Evolutionary conservation across 2,797 vertebrate species (phyloP).

Genomic region (Scolopax bukidnonensis): DNA sequence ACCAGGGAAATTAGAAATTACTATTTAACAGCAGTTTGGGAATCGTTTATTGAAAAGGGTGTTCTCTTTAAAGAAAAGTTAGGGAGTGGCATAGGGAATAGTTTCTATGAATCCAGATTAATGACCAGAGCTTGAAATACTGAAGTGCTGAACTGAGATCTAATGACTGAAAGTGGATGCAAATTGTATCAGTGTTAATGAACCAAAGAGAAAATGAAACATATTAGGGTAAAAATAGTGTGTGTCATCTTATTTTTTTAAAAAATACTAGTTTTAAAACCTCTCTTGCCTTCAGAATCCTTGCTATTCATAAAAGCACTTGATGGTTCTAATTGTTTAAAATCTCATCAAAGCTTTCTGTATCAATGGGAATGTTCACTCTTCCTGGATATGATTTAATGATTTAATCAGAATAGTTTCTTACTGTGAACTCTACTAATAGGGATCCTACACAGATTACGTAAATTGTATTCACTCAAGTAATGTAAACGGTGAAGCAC

Average conservation of each 20-base stretch:
- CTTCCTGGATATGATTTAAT: conserved; percentile 51
- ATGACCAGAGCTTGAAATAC: conserved; percentile 12
- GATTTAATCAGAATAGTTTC: conserved; percentile 56
- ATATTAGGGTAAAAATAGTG: not conserved
- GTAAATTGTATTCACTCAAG: conserved; percentile 47
- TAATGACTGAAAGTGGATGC: conserved; percentile 56
- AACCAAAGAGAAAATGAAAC: conserved; percentile 20
- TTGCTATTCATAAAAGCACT: conserved; percentile 23
- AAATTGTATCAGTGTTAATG: conserved; percentile 55
- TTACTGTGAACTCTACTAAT: conserved; percentile 41
- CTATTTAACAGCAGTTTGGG: not conserved
- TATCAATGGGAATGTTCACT: not conserved
- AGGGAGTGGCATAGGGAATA: not conserved
- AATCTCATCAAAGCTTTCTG: conserved; percentile 22
- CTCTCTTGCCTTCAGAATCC: conserved; percentile 22
- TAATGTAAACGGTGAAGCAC: conserved; percentile 54
- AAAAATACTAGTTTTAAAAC: conserved; percentile 1
- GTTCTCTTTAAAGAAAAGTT: not conserved
- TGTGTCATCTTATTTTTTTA: not conserved
- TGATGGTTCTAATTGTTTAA: conserved; percentile 49
- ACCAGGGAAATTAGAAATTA: conserved; percentile 18
- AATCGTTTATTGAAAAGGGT: conserved; percentile 47
- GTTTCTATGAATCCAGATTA: conserved; percentile 22
- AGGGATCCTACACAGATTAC: not conserved
- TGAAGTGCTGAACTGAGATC: not conserved